Evolutionary conservation across 2,797 vertebrate species (phyloP), one percentile per base, ranked within the genome.

Genomic region (Alosa sapidissima): DNA sequence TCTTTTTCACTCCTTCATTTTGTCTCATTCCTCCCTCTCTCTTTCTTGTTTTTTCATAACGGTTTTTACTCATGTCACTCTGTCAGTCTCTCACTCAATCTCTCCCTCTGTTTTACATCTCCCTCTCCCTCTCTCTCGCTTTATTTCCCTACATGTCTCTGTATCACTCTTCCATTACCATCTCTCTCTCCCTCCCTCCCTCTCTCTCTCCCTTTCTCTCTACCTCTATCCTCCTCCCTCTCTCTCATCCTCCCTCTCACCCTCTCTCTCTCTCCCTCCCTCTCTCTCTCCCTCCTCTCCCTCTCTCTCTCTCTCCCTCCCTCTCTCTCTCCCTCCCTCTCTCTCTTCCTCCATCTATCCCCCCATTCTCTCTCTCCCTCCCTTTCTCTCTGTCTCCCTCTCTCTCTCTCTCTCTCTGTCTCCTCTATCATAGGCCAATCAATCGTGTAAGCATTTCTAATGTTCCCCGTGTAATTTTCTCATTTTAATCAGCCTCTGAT

Each of bases 401-500:
- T 81, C 5, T 81, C 81, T 28, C 5, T 81, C 81, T 28, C 33
- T 65, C 82, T 62, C 28, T 2, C 75, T 45, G 11, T 13, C 11
- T 3, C 65, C 89, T 89, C 90, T 82, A 86, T 91, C 88, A 85
- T 51, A 48, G 87, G 87, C 90, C 91, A 92, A 94, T 95, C 93
- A 93, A 91, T 92, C 90, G 91, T 88, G 87, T 92, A 90, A 91
- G 90, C 92, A 92, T 93, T 92, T 93, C 92, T 94, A 92, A 94
- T 93, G 90, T 87, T 88, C 88, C 90, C 93, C 92, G 94, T 92
- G 91, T 91, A 86, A 93, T 93, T 93, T 91, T 93, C 93, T 93
- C 93, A 94, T 95, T 94, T 93, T 91, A 94, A 94, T 94, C 93
- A 93, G 92, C 89, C 91, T 90, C 88, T 90, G 91, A 94, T 94